Evolutionary conservation across 1,140 invertebrate genomes (phyloP), one percentile per base, ranked within the genome.

Genomic region (Subanguina moxae): DNA sequence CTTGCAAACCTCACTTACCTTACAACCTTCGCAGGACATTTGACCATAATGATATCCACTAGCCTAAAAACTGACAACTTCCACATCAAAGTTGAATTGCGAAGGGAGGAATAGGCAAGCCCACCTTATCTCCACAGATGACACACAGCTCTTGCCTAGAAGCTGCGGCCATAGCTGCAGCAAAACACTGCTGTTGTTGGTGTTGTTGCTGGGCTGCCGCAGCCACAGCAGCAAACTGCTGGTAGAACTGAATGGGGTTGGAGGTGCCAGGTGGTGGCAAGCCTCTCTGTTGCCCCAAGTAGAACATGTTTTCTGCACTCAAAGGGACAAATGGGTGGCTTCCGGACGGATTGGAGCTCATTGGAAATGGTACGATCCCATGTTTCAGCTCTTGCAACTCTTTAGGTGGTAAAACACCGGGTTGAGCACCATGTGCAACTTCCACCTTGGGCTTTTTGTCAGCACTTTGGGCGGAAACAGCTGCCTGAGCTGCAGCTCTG

Each of bases 1-100:
- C 3, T 38, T 38, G 32, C 3, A 38, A 38, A 38, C 32, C 11
- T 3, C 11, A 38, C 58, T 30, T 25, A 61, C 58, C 58, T 61
- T 61, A 61, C 58, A 61, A 8, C 58, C 58, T n/a, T 61, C 58
- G 58, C 58, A 61, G n/a, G 5, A 7, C 58, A 61, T 61, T 28
- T 21, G n/a, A 25, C 58, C 58, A n/a, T 61, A 61, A 25, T 61
- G 58, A 25, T 61, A 61, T 30, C 58, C 58, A 30, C 58, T 61
- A 21, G 58, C 58, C 58, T 61, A 61, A 61, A 61, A 61, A 61
- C 3, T n/a, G 8, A 19, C 3, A 30, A 61, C 3, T 21, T 61
- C 27, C 3, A 19, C n/a, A 43, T 8, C 8, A 3, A 43, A 19
- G 13, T 21, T 8, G n/a, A 3, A 32, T 25, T 61, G 8, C 17